These are phyloP conservation scores for Tragelaphus buxtoni DNA, from an alignment of 2,113 vertebrate genomes.

Conservation along the genomic window DNA sequence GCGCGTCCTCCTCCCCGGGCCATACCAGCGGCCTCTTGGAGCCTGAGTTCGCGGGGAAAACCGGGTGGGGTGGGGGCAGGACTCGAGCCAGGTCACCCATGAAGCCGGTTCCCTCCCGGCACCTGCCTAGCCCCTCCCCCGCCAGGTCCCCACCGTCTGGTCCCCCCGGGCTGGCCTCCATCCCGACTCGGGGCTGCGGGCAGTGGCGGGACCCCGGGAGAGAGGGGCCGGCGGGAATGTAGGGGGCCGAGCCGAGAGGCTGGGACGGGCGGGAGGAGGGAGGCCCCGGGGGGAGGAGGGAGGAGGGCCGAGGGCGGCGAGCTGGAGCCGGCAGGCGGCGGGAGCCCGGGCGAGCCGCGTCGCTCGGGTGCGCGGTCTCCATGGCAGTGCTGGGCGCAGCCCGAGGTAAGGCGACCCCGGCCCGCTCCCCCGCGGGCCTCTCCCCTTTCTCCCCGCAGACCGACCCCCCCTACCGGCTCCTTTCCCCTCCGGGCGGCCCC, in stretches of 20 bases:
- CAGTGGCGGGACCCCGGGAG: background rate
- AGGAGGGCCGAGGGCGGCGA: background rate
- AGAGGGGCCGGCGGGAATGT: background rate
- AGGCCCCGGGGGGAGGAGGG: background rate
- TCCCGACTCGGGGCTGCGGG: background rate
- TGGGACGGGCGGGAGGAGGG: background rate
- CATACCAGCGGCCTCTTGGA: slow-evolving; percentile 44
- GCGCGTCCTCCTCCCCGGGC: slow-evolving; percentile 18
- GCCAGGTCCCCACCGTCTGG: slow-evolving; percentile 30
- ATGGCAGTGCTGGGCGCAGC: slow-evolving; percentile 55
- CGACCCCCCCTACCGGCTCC: background rate
- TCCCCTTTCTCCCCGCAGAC: background rate
- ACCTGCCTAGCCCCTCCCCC: slow-evolving; percentile 52
- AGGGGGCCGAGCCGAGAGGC: background rate
- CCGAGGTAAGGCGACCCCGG: slow-evolving; percentile 70
- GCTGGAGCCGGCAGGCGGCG: slow-evolving; percentile 39
- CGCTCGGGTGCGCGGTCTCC: slow-evolving; percentile 68
- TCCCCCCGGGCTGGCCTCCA: background rate
- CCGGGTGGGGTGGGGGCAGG: slow-evolving; percentile 47
- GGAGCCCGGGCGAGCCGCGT: slow-evolving; percentile 36
- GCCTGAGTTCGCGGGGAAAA: background rate
- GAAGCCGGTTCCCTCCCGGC: slow-evolving; percentile 32
- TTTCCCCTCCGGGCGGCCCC: background rate
- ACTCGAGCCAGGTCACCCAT: slow-evolving; percentile 17
- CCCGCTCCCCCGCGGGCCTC: background rate